Evolutionary conservation across 2,888 invertebrate species (phyloP), one percentile per base, ranked within the genome.

Genomic region (Chaetogeoica ovagalla): DNA sequence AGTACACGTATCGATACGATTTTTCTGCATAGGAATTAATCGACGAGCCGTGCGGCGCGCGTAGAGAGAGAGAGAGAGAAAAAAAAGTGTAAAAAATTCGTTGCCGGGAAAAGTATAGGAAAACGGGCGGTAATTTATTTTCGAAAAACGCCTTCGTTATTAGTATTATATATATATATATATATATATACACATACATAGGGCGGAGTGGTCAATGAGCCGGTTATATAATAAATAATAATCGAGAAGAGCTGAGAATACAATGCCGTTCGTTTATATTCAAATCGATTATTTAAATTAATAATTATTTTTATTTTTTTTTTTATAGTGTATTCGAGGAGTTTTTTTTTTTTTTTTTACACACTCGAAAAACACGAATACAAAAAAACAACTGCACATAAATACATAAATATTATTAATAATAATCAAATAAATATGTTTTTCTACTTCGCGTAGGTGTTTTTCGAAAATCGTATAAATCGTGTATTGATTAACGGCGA

Each of bases 341-440:
- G 4, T 30, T 30, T n/a, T n/a, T n/a, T n/a, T n/a, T 60, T 60
- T n/a, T n/a, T n/a, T n/a, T 30, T 30, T 60, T 43, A 70, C 23
- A 72, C 48, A 48, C 19, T 30, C 48, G 48, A n/a, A n/a, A 17
- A 3, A 23, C 1, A 39, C 23, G 4, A 71, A 39, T 43, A 72
- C 4, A 43, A 63, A 9, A 11, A 60, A n/a, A 39, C 30, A 15
- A 63, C n/a, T 15, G 37, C 5, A 6, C 17, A 65, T 74, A 65
- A 63, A 65, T 74, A 55, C 55, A n/a, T n/a, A n/a, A n/a, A n/a
- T n/a, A n/a, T 37, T 63, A 63, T 74, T 39, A 9, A 21, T n/a
- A n/a, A n/a, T n/a, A n/a, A n/a, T n/a, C n/a, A 57, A 39, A 39
- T 21, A 73, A 43, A 30, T 2, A 30, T 19, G 23, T 30, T 48